Percentiles rank a stretch among this genome's conserved stretches.
Evolutionary conservation across 2,797 vertebrate species (phyloP).

Genomic region (Gymnoscopelus braueri): DNA sequence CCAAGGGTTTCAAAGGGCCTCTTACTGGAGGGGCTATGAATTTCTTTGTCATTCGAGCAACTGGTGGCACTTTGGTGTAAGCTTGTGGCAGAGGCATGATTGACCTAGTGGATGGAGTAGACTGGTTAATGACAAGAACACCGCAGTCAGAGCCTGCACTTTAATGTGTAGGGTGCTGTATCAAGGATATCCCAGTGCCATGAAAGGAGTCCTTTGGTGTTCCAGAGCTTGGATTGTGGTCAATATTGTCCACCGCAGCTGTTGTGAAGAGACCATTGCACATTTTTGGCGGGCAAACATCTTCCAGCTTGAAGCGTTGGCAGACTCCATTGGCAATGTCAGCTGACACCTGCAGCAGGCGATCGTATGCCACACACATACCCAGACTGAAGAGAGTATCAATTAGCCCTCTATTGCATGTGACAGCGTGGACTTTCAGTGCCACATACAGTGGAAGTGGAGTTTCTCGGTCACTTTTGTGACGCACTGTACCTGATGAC

Average conservation of each 20-base stretch:
- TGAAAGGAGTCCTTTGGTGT: slow-evolving; percentile 13
- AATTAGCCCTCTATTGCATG: neutral
- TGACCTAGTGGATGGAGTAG: slow-evolving; percentile 7
- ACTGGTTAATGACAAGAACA: slow-evolving; percentile 10
- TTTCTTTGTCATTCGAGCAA: slow-evolving; percentile 13
- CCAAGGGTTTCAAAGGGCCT: slow-evolving; percentile 6
- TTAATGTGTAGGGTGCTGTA: slow-evolving; percentile 16
- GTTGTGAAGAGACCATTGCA: slow-evolving; percentile 25
- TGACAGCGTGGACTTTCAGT: too few relatives aligned
- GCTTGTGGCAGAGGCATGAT: slow-evolving; percentile 21
- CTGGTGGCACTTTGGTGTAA: slow-evolving; percentile 21
- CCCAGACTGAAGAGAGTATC: neutral
- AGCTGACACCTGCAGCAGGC: slow-evolving; percentile 13
- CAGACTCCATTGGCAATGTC: slow-evolving; percentile 25
- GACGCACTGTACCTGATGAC: neutral
- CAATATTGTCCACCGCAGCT: slow-evolving; percentile 26
- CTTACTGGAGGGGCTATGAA: slow-evolving; percentile 10
- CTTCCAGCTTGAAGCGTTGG: slow-evolving; percentile 10
- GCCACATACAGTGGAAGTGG: too few relatives aligned
- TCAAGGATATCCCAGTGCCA: neutral
- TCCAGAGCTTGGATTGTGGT: slow-evolving; percentile 21
- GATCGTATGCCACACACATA: slow-evolving; percentile 9
- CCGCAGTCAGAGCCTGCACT: neutral
- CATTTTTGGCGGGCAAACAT: slow-evolving; percentile 15
- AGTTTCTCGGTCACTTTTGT: too few relatives aligned